These are phyloP conservation scores for Andrena minutula DNA, from an alignment of 2,888 invertebrate genomes.

Conservation along the genomic window DNA sequence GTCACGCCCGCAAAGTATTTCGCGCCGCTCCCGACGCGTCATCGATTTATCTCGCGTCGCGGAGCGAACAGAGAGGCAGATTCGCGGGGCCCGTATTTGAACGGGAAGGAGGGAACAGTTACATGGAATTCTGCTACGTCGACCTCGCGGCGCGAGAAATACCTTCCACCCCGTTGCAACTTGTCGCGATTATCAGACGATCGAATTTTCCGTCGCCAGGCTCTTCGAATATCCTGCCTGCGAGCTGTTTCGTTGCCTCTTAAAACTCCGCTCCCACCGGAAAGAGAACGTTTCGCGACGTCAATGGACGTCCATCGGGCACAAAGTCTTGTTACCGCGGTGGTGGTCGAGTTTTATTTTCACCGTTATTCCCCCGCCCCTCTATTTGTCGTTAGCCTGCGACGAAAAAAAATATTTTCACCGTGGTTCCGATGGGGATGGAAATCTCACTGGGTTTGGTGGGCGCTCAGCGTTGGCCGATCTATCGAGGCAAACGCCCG, in stretches of 20 bases:
- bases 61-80: background rate
- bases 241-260: constrained; percentile 1
- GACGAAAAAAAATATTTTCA: background rate
- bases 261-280: background rate
- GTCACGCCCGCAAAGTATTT: constrained; percentile 9
- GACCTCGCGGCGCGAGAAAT: background rate
- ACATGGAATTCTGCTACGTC: background rate
- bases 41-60: constrained; percentile 2
- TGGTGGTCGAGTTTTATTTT: background rate
- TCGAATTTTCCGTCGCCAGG: background rate
- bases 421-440: background rate
- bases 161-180: background rate
- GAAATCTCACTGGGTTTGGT: constrained; percentile 26
- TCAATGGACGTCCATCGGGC: background rate
- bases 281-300: background rate
- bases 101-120: constrained; percentile 5
- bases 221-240: background rate
- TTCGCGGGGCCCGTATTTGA: background rate
- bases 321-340: background rate
- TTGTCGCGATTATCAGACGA: background rate
- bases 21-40: background rate
- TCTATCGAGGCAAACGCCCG: constrained; percentile 35
- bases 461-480: constrained; percentile 15
- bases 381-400: background rate
- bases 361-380: background rate